Evolutionary conservation across 2,113 vertebrate species (phyloP).

Genomic region (Dicerorhinus sumatrensis): DNA sequence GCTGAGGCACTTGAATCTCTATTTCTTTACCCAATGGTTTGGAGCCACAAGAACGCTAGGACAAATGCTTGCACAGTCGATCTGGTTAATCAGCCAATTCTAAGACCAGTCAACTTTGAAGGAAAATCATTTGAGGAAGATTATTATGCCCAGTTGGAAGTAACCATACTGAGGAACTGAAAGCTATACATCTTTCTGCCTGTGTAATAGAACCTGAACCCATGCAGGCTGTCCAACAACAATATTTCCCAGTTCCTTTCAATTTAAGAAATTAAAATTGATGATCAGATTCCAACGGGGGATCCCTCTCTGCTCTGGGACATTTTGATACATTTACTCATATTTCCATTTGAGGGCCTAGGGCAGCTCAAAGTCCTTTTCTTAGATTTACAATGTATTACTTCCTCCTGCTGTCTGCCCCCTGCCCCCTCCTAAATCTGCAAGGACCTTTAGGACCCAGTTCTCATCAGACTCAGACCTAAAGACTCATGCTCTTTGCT

Average conservation of each 20-base stretch:
- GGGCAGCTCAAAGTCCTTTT: background rate
- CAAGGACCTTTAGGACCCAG: background rate
- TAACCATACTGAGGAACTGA: conserved; percentile 49
- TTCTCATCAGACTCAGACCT: background rate
- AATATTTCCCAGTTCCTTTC: background rate
- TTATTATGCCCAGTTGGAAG: conserved; percentile 65
- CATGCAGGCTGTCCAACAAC: background rate
- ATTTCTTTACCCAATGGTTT: conserved; percentile 48
- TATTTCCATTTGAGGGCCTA: background rate
- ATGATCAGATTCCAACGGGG: background rate
- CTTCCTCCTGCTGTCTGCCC: background rate
- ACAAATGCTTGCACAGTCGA: conserved; percentile 53
- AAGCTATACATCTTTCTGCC: conserved; percentile 45
- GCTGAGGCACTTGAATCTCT: conserved; percentile 58
- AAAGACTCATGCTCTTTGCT: background rate
- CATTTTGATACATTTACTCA: background rate
- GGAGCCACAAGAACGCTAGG: conserved; percentile 46
- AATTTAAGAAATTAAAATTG: conserved; percentile 30
- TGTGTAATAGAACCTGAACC: background rate
- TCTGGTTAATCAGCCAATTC: conserved; percentile 74
- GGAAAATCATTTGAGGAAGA: conserved; percentile 71
- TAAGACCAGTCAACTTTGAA: conserved; percentile 61
- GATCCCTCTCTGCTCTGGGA: background rate
- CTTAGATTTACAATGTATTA: background rate
- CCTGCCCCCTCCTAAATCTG: background rate